A percentile compares a stretch with the other conserved stretches of the same genome.
These are phyloP conservation scores for Mamestra brassicae DNA, from an alignment of 2,888 invertebrate genomes.

Conservation along the genomic window DNA sequence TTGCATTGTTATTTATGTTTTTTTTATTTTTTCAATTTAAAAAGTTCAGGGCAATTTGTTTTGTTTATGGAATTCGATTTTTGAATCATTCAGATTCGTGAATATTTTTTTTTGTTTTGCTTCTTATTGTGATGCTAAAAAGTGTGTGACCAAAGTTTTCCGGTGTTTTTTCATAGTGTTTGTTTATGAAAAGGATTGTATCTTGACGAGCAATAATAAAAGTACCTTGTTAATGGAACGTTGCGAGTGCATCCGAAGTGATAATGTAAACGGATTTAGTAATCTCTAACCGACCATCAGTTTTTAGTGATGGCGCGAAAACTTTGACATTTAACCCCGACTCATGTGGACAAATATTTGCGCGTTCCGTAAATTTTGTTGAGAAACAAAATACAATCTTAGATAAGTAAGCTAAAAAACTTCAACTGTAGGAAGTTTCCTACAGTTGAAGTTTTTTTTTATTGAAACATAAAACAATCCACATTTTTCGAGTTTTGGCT, in stretches of 20 bases:
- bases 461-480: background rate
- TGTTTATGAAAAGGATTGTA: background rate
- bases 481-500: background rate
- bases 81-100: conserved; percentile 4
- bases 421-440: too few relatives aligned
- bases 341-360: conserved; percentile 42
- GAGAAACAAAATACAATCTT: conserved; percentile 24
- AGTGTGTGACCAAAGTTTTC: conserved; percentile 27
- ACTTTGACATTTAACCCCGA: conserved; percentile 52
- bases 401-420: too few relatives aligned
- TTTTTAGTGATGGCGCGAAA: conserved; percentile 39
- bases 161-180: background rate
- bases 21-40: background rate
- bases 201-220: background rate
- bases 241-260: conserved; percentile 5
- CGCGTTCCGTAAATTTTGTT: conserved; percentile 33
- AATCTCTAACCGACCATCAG: conserved; percentile 17
- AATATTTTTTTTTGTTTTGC: background rate
- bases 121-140: background rate
- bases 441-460: background rate
- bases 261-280: conserved; percentile 16
- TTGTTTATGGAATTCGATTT: conserved; percentile 34
- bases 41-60: background rate
- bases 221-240: background rate
- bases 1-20: conserved; percentile 7